These are phyloP conservation scores for Parambassis ranga DNA, from an alignment of 2,797 vertebrate species.

Conservation along the genomic window DNA sequence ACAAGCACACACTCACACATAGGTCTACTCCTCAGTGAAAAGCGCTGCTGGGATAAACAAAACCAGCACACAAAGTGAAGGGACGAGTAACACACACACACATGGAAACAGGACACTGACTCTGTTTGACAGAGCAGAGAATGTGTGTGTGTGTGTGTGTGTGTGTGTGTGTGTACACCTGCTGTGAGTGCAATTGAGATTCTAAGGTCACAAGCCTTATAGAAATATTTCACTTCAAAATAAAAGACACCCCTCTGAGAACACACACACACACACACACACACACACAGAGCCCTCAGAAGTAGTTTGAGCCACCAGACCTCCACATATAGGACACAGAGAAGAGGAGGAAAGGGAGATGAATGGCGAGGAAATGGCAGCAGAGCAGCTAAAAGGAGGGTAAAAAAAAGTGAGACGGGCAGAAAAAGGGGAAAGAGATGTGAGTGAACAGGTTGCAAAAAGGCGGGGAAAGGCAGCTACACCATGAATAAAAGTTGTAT, in stretches of 20 bases:
- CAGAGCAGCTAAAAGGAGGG: conserved; percentile 2
- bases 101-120: conserved; percentile 53
- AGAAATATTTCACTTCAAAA: conserved; percentile 58
- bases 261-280: not conserved
- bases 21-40: conserved; percentile 28
- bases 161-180: conserved; percentile 15
- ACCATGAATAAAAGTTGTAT: not conserved
- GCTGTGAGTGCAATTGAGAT: conserved; percentile 52
- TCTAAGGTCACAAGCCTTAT: conserved; percentile 55
- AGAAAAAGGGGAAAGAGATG: not conserved
- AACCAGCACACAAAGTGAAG: conserved; percentile 46
- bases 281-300: not conserved
- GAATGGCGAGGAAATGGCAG: conserved; percentile 9
- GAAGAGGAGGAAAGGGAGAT: not conserved
- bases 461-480: not conserved
- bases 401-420: not conserved
- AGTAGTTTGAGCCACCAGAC: conserved; percentile 32
- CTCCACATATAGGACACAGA: conserved; percentile 40
- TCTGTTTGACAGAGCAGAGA: conserved; percentile 56
- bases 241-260: conserved; percentile 46
- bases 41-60: conserved; percentile 72
- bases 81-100: conserved; percentile 40
- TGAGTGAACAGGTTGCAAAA: not conserved
- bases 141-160: not conserved
- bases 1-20: conserved; percentile 3